Evolutionary conservation across 2,113 vertebrate species (phyloP).

Genomic region (Leptobrachium ailaonicum): DNA sequence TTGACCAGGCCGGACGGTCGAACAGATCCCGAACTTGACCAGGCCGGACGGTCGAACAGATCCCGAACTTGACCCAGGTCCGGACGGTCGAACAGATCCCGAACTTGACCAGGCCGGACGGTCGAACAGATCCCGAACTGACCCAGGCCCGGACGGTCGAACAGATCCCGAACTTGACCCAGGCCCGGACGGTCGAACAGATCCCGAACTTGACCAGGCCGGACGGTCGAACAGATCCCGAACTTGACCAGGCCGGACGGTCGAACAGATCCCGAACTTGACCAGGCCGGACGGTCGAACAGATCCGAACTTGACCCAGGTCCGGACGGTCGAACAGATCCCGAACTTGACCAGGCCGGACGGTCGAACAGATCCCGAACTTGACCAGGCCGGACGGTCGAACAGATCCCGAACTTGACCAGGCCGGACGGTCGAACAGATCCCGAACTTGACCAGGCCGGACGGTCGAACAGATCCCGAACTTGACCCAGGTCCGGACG

Average conservation of each 20-base stretch:
- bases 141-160: no score
- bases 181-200: slow-evolving; percentile 47
- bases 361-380: neutral
- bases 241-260: neutral
- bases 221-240: neutral
- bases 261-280: neutral
- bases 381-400: no score
- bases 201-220: neutral
- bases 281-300: neutral
- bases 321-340: neutral
- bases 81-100: no score
- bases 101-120: no score
- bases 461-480: slow-evolving; percentile 50
- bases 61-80: no score
- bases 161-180: no score
- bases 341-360: slow-evolving; percentile 21
- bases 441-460: slow-evolving; percentile 59
- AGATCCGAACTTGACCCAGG: neutral
- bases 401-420: slow-evolving; percentile 9
- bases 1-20: no score
- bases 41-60: no score
- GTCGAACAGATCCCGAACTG: no score
- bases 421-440: neutral
- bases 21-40: no score
- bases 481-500: neutral